These are phyloP conservation scores for Drosophila murphyi DNA, from an alignment of 1,140 invertebrate genomes.

Conservation along the genomic window DNA sequence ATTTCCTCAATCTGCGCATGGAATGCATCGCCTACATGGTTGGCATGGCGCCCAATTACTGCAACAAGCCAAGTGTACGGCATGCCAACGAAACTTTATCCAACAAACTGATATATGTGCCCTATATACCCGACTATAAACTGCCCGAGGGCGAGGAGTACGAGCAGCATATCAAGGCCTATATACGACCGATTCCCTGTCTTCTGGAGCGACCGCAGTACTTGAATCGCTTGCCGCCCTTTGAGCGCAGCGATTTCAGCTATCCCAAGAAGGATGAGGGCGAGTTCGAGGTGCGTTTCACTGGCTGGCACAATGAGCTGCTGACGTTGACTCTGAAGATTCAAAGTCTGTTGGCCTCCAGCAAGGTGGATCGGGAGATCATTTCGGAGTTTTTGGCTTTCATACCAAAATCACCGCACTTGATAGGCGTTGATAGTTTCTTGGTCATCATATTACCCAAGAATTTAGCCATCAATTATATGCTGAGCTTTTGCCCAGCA, in stretches of 20 bases:
- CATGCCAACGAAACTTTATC: constrained; percentile 43
- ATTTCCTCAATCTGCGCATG: constrained; percentile 75
- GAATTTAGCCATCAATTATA: constrained; percentile 78
- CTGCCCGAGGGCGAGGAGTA: constrained; percentile 63
- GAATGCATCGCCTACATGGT: constrained; percentile 80
- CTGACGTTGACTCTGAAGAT: constrained; percentile 77
- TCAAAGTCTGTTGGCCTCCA: constrained; percentile 71
- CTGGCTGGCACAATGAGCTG: constrained; percentile 78
- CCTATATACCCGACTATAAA: constrained; percentile 81
- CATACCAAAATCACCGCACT: constrained; percentile 75
- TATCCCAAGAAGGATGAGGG: constrained; percentile 80
- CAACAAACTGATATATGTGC: constrained; percentile 68
- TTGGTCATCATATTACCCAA: constrained; percentile 79
- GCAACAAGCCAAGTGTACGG: constrained; percentile 50
- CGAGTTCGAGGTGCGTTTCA: constrained; percentile 73
- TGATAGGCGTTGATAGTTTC: constrained; percentile 81
- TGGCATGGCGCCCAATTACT: constrained; percentile 70
- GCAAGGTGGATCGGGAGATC: constrained; percentile 74
- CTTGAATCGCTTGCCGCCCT: constrained; percentile 76
- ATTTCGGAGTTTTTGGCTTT: constrained; percentile 80
- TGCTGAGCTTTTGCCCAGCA: constrained; percentile 76
- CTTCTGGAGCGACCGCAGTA: constrained; percentile 78
- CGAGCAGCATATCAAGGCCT: constrained; percentile 68
- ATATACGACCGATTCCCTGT: constrained; percentile 76
- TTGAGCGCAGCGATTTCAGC: constrained; percentile 74